phyloP scores from a whole-genome alignment of 2,113 vertebrate species.

The Xerus inauris region DNA sequence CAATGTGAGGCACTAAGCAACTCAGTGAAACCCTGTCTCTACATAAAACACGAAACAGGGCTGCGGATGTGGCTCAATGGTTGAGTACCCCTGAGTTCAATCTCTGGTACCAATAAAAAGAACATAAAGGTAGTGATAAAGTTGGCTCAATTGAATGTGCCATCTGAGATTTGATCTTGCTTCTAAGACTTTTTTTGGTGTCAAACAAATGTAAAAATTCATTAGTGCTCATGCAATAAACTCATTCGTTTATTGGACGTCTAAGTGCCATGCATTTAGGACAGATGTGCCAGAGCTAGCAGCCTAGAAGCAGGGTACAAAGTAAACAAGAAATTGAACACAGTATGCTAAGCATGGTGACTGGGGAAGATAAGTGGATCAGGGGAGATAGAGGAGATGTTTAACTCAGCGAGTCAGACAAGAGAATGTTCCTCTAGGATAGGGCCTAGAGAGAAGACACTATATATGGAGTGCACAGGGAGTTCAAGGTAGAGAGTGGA shows the following conservation, averaged over 20 bases:
- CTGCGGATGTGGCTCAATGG: too few species aligned
- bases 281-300: not conserved
- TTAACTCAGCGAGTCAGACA: not conserved
- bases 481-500: too few species aligned
- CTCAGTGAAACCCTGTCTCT: too few species aligned
- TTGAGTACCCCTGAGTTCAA: too few species aligned
- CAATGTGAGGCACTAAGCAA: too few species aligned
- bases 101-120: too few species aligned
- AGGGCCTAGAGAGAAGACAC: too few species aligned
- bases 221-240: not conserved
- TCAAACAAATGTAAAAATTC: not conserved
- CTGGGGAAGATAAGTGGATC: not conserved
- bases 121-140: not conserved
- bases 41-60: too few species aligned
- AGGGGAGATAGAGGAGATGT: not conserved
- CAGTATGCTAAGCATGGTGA: not conserved
- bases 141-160: not conserved
- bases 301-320: not conserved
- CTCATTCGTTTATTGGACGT: not conserved
- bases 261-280: not conserved
- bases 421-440: not conserved
- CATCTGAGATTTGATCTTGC: not conserved
- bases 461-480: accelerated
- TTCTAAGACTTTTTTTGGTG: not conserved
- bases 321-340: not conserved